phyloP scores from a whole-genome alignment of 1,140 invertebrate species.

The Trypoxylus dichotomus region DNA sequence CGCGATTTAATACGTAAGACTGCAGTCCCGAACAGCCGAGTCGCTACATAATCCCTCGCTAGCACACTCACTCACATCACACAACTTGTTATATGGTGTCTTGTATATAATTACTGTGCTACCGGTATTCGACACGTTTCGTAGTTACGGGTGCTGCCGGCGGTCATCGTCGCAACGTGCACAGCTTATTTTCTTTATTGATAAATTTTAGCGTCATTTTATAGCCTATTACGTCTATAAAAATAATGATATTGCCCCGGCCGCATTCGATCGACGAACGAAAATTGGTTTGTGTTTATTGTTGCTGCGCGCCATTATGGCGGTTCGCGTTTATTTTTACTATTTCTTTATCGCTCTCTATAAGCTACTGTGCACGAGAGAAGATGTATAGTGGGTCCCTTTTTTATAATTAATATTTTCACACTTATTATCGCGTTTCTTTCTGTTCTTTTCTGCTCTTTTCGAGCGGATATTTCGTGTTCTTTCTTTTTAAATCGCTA shows the following conservation, averaged over 20 bases:
- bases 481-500: too few relatives aligned
- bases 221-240: slow-evolving; percentile 3
- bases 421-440: neutral
- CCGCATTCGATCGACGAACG: neutral
- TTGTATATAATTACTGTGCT: slow-evolving; percentile 36
- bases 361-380: neutral
- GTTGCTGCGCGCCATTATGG: neutral
- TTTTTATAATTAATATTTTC: neutral
- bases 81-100: slow-evolving; percentile 34
- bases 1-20: too few relatives aligned
- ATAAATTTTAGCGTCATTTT: slow-evolving; percentile 3
- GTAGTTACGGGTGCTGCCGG: neutral
- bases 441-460: too few relatives aligned
- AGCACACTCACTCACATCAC: slow-evolving; percentile 24
- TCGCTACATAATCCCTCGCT: neutral
- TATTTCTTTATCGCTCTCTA: neutral
- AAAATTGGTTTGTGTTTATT: slow-evolving; percentile 4
- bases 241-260: neutral
- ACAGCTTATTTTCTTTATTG: slow-evolving; percentile 7
- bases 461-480: too few relatives aligned
- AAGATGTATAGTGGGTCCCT: neutral
- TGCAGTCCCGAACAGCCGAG: too few relatives aligned
- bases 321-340: neutral
- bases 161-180: neutral
- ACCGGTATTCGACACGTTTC: slow-evolving; percentile 33